These are phyloP conservation scores for Bugulina stolonifera DNA, from an alignment of 2,888 invertebrate species.

Conservation along the genomic window DNA sequence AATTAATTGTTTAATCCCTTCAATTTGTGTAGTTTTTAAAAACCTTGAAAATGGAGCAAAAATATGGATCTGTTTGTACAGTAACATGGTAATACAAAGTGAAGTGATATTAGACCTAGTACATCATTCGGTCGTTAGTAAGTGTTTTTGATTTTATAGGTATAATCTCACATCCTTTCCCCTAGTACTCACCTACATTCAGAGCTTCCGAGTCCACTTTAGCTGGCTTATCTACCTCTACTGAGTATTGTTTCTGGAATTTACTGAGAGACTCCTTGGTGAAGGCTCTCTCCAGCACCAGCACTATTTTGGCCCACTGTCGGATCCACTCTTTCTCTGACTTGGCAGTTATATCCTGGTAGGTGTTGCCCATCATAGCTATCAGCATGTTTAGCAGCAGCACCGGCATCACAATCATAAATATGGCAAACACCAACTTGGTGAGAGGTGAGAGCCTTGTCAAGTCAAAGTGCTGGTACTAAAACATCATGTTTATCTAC, in stretches of 20 bases:
- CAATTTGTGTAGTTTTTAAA: too few relatives aligned
- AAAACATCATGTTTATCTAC: too few relatives aligned
- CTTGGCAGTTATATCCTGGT: conserved; percentile 92
- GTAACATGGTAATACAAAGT: too few relatives aligned
- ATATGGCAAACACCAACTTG: conserved; percentile 91
- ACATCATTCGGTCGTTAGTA: too few relatives aligned
- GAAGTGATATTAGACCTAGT: too few relatives aligned
- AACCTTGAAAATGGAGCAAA: too few relatives aligned
- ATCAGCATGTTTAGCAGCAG: conserved; percentile 93
- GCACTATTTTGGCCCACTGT: conserved; percentile 97
- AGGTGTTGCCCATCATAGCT: conserved; percentile 99
- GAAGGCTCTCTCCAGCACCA: conserved; percentile 87
- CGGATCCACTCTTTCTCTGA: conserved; percentile 95
- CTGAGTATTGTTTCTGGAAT: conserved; percentile 89
- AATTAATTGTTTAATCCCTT: too few relatives aligned
- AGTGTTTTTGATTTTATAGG: too few relatives aligned
- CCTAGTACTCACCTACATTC: too few relatives aligned
- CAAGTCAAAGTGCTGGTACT: conserved; percentile 86
- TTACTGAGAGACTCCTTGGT: conserved; percentile 81
- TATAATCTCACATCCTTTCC: too few relatives aligned
- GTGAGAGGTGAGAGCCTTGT: conserved; percentile 86
- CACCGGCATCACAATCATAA: conserved; percentile 97
- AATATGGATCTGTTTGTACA: too few relatives aligned
- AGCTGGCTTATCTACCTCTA: conserved; percentile 61
- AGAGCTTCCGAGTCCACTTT: conserved; percentile 61